Evolutionary conservation across 2,113 vertebrate genomes (phyloP), one percentile per base, ranked within the genome.

Genomic region (Ariopsis seemanni): DNA sequence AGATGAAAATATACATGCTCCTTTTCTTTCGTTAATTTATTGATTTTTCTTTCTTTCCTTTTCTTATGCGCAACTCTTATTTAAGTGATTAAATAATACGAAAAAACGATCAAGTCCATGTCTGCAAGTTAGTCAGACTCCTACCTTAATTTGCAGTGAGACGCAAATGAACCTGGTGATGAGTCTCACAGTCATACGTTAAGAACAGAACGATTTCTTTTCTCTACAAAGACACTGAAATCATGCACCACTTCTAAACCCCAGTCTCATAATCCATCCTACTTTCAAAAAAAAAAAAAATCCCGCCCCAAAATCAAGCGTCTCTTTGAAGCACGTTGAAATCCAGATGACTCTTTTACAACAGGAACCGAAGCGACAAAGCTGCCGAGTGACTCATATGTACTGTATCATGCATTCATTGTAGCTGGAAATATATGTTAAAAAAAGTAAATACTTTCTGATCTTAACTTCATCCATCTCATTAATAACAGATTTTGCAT

Each of bases 111-210:
- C 92, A 90, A 94, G 91, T 92, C 93, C 93, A 94, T 95, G 93
- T 94, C 89, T 93, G 90, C 91, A 94, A 93, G 91, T 95, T 95
- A 93, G 91, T 93, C 90, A 95, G 93, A 95, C 94, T 93, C 94
- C 94, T 94, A 95, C 94, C 93, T 93, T 95, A 91, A 94, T 95
- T 95, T 96, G 92, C 94, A 93, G 92, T 90, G 91, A 94, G 95
- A 95, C 92, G 93, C 93, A 95, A 93, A 94, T 95, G 92, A 95
- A 93, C 94, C 94, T 92, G 92, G 89, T 91, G 94, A 95, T 95
- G 95, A 95, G 92, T 96, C 34, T 42, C 95, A 95, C 85, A 92
- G 92, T 91, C 90, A 93, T 92, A 92, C 92, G 92, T 92, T 89
- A 88, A 91, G 90, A 91, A 91, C 93, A 91, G 87, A 89, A 42